phyloP scores from a whole-genome alignment of 2,113 vertebrate genomes.

The Catharus bicknelli region DNA sequence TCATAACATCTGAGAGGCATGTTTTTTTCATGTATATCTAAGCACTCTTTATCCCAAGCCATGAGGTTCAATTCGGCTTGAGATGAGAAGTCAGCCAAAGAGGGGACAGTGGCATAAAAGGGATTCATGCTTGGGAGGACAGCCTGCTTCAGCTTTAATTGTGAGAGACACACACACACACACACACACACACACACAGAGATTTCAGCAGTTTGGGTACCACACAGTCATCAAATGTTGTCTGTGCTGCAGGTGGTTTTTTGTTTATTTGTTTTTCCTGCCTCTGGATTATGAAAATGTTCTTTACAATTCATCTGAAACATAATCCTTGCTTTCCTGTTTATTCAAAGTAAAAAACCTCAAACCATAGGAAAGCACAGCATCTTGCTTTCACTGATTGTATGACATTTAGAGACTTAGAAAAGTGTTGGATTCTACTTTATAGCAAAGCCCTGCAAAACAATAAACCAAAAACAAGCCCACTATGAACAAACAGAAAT shows the following conservation, averaged over 20 bases:
- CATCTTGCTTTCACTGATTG: background rate
- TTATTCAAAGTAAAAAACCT: background rate
- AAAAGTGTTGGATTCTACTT: background rate
- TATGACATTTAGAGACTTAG: background rate
- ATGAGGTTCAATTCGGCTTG: constrained; percentile 1
- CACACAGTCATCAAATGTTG: background rate
- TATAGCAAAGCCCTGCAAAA: background rate
- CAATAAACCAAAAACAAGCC: background rate
- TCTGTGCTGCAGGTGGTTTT: background rate
- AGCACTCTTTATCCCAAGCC: constrained; percentile 32
- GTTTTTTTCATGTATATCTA: background rate
- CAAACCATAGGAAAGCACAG: background rate
- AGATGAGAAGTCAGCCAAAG: background rate
- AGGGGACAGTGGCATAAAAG: background rate
- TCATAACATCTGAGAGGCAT: background rate
- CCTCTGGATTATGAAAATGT: background rate
- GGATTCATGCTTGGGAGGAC: background rate
- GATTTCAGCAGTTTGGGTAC: background rate
- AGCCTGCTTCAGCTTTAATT: background rate
- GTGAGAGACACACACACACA: background rate
- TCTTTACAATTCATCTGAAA: background rate
- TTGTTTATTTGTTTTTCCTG: background rate
- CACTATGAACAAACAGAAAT: background rate
- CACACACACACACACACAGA: background rate
- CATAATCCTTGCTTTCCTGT: background rate